These are phyloP conservation scores for Aplidium turbinatum DNA, from an alignment of 23 tunicate species.

Conservation along the genomic window DNA sequence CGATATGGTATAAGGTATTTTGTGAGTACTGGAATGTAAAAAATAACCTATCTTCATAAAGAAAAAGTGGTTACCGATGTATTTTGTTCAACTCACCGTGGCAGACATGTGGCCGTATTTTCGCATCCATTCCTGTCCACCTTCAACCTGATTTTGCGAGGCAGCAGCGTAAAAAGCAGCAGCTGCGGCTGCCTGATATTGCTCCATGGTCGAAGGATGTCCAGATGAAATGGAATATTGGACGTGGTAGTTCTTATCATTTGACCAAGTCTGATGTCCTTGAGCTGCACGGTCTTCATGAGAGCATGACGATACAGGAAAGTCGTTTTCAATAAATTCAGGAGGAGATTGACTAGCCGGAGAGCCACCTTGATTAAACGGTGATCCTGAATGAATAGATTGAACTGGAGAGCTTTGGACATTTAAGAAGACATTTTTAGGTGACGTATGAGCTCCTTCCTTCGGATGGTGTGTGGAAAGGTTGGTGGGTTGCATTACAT, in stretches of 20 bases:
- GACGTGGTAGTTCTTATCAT: slow-evolving; percentile 81
- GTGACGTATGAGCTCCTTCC: slow-evolving; percentile 46
- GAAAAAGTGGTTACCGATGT: neutral
- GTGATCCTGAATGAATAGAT: slow-evolving; percentile 22
- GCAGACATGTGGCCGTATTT: slow-evolving; percentile 90
- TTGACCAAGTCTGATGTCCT: neutral
- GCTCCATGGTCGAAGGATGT: slow-evolving; percentile 49
- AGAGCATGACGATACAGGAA: slow-evolving; percentile 30
- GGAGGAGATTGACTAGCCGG: slow-evolving; percentile 47
- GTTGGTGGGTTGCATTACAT: slow-evolving; percentile 1
- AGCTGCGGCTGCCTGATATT: slow-evolving; percentile 72
- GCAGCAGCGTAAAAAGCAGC: slow-evolving; percentile 63
- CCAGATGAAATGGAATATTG: slow-evolving; percentile 85
- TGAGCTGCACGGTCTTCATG: neutral
- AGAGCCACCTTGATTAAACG: slow-evolving; percentile 33
- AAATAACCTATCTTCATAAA: neutral
- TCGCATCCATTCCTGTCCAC: slow-evolving; percentile 73
- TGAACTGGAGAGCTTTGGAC: slow-evolving; percentile 7
- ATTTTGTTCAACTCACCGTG: slow-evolving; percentile 93
- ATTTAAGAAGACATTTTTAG: slow-evolving; percentile 27
- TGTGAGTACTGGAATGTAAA: neutral
- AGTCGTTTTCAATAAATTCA: slow-evolving; percentile 3
- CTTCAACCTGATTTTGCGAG: slow-evolving; percentile 22
- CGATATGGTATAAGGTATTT: too few species aligned
- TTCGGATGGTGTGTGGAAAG: slow-evolving; percentile 35